Percentiles rank a stretch among this genome's conserved stretches.
These are phyloP conservation scores for Nomada flava DNA, from an alignment of 2,888 invertebrate species.

Conservation along the genomic window DNA sequence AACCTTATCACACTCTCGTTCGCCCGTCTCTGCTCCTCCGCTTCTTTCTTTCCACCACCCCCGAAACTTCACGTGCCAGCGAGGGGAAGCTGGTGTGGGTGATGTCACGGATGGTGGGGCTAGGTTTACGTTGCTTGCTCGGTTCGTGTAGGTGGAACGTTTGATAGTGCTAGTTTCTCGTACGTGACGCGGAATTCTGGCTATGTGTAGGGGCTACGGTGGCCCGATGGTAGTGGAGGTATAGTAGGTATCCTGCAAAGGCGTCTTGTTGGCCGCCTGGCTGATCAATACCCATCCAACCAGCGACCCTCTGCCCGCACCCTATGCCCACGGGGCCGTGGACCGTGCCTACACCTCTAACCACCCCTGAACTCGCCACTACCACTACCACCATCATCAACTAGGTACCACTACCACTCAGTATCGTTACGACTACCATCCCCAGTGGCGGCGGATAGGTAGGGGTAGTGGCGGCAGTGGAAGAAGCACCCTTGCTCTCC, in stretches of 20 bases:
- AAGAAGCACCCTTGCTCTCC: slow-evolving; percentile 62
- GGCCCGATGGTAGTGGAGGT: slow-evolving; percentile 65
- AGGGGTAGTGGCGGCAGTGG: slow-evolving; percentile 44
- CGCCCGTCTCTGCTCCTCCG: slow-evolving; percentile 45
- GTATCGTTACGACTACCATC: slow-evolving; percentile 10
- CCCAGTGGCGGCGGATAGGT: slow-evolving; percentile 36
- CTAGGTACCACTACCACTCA: slow-evolving; percentile 42
- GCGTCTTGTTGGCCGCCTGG: slow-evolving; percentile 77
- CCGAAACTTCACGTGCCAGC: slow-evolving; percentile 46
- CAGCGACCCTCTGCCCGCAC: slow-evolving; percentile 70
- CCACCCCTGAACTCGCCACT: slow-evolving; percentile 69
- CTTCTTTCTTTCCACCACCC: slow-evolving; percentile 37
- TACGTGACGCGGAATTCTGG: slow-evolving; percentile 49
- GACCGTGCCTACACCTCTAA: slow-evolving; percentile 71
- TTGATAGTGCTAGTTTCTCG: slow-evolving; percentile 9
- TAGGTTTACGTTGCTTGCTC: slow-evolving; percentile 57
- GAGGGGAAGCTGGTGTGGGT: slow-evolving; percentile 49
- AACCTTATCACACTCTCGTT: slow-evolving; percentile 55
- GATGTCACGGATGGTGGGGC: slow-evolving; percentile 64
- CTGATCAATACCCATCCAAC: slow-evolving; percentile 81
- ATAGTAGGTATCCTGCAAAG: slow-evolving; percentile 78
- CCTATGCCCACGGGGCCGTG: slow-evolving; percentile 71
- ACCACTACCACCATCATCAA: slow-evolving; percentile 46
- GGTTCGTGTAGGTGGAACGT: slow-evolving; percentile 39
- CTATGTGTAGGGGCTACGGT: slow-evolving; percentile 47